Evolutionary conservation across 2,888 invertebrate species (phyloP).

Genomic region (Mythimna albipuncta): DNA sequence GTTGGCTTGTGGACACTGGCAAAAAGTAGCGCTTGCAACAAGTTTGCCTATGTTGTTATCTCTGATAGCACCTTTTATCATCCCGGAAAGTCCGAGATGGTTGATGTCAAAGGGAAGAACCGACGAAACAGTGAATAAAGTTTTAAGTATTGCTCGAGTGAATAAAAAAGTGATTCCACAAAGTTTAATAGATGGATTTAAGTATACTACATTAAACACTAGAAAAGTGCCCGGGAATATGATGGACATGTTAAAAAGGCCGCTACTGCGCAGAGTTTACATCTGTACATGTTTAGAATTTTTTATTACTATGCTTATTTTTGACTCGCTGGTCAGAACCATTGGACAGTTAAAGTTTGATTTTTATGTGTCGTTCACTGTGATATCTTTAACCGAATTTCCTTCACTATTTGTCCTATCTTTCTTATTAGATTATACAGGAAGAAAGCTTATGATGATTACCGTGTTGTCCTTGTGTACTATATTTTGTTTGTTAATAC

Average conservation of each 20-base stretch:
- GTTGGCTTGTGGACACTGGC: conserved; percentile 81
- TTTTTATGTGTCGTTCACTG: conserved; percentile 81
- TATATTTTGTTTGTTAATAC: conserved; percentile 75
- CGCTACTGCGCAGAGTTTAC: conserved; percentile 73
- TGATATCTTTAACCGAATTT: conserved; percentile 81
- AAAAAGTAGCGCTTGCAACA: conserved; percentile 74
- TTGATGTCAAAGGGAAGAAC: conserved; percentile 77
- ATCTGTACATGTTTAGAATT: conserved; percentile 75
- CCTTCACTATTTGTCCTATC: conserved; percentile 78
- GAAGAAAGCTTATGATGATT: conserved; percentile 76
- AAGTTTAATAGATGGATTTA: conserved; percentile 75
- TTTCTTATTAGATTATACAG: conserved; percentile 77
- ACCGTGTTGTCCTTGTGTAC: conserved; percentile 65
- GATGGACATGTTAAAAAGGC: conserved; percentile 72
- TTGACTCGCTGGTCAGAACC: conserved; percentile 78
- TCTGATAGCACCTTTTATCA: conserved; percentile 74
- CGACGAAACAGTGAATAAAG: conserved; percentile 76
- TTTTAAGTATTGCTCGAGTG: conserved; percentile 72
- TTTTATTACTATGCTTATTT: conserved; percentile 75
- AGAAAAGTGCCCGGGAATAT: conserved; percentile 64
- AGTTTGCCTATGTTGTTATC: conserved; percentile 77
- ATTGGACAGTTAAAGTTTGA: conserved; percentile 77
- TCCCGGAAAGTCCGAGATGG: conserved; percentile 85
- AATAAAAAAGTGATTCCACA: conserved; percentile 76
- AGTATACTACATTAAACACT: conserved; percentile 51